Conservation (phyloP, 2,113 vertebrate genomes). For the Heptranchias perlo region DNA sequence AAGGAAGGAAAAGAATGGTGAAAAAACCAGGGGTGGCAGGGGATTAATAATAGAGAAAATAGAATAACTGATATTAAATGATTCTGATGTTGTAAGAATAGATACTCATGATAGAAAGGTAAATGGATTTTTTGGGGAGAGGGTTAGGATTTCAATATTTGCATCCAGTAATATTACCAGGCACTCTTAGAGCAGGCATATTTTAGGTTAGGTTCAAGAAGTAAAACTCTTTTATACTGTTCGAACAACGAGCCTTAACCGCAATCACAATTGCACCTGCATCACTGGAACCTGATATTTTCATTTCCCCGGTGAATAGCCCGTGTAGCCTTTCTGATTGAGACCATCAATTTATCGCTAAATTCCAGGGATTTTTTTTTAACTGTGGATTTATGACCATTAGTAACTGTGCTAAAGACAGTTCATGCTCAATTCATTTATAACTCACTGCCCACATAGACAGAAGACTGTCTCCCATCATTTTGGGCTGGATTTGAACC, state of each 20-base stretch:
- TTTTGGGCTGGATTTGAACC: too few relatives aligned
- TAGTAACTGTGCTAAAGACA: neutral
- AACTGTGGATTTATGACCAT: neutral
- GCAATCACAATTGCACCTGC: neutral
- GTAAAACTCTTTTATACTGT: neutral
- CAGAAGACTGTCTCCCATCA: too few relatives aligned
- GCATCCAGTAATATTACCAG: neutral
- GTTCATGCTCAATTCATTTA: too few relatives aligned
- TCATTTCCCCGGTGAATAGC: slow-evolving; percentile 3
- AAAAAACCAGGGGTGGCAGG: neutral
- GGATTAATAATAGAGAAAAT: neutral
- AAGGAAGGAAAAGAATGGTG: neutral
- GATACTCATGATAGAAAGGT: neutral
- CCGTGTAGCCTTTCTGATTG: neutral
- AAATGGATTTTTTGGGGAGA: neutral
- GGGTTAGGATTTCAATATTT: neutral
- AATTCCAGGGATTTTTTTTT: neutral
- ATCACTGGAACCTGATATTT: neutral
- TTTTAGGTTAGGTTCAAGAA: neutral
- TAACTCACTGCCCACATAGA: too few relatives aligned
- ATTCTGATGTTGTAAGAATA: neutral
- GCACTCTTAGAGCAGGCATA: neutral
- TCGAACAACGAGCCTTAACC: neutral
- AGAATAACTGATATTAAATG: neutral
- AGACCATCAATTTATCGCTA: too few relatives aligned